Conservation (phyloP, 1,140 invertebrate species). For the Goniozus legneri region DNA sequence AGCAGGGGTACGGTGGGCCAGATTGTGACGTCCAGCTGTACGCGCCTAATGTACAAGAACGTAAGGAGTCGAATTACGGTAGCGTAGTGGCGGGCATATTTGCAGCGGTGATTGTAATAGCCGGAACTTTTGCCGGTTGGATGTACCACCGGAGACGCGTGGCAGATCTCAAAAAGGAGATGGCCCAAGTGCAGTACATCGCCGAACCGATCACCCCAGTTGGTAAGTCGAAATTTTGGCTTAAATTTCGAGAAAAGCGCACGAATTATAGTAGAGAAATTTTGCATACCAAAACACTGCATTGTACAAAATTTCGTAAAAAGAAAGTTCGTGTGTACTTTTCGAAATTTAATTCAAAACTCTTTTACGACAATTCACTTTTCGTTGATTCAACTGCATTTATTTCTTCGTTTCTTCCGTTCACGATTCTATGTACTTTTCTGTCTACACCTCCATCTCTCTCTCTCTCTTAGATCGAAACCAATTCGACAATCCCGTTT, state of each 20-base stretch:
- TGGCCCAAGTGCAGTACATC: conserved; percentile 85
- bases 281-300: no score
- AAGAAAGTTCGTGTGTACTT: no score
- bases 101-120: conserved; percentile 64
- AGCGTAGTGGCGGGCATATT: conserved; percentile 65
- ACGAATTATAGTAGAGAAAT: no score
- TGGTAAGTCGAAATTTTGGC: no score
- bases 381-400: no score
- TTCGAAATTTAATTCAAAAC: neutral
- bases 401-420: no score
- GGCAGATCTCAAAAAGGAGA: conserved; percentile 77
- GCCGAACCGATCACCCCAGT: conserved; percentile 66
- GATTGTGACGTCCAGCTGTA: conserved; percentile 54
- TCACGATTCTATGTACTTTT: no score
- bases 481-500: conserved; percentile 92
- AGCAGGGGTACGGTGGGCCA: conserved; percentile 62
- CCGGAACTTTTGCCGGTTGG: conserved; percentile 61
- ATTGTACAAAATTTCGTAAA: no score
- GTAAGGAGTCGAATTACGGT: conserved; percentile 45
- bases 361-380: conserved; percentile 1
- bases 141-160: conserved; percentile 77
- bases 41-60: conserved; percentile 41
- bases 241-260: no score
- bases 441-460: no score
- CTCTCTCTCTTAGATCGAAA: conserved; percentile 71